A percentile compares a stretch with the other conserved stretches of the same genome.
These are phyloP conservation scores for Anser brachyrhynchus DNA, from an alignment of 2,113 vertebrate species.

Conservation along the genomic window DNA sequence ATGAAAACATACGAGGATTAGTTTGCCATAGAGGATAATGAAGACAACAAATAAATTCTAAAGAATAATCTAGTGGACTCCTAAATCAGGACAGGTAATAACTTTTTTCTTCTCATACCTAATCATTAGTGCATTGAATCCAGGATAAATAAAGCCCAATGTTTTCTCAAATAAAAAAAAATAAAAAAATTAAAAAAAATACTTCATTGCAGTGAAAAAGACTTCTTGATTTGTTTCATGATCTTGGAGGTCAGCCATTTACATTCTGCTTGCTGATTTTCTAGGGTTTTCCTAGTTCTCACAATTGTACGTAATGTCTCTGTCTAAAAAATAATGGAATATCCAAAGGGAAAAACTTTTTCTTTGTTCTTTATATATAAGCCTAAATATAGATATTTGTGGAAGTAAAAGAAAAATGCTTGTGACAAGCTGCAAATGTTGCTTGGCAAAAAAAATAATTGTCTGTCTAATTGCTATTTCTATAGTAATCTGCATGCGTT, in stretches of 20 bases:
- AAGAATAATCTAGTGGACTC: neutral
- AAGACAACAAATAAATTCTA: neutral
- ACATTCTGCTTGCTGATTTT: neutral
- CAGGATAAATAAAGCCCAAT: neutral
- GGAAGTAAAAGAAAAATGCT: neutral
- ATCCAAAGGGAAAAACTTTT: neutral
- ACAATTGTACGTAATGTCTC: neutral
- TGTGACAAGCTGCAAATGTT: neutral
- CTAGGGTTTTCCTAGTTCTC: conserved; percentile 19
- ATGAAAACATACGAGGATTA: neutral
- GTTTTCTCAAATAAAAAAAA: neutral
- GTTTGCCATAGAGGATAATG: neutral
- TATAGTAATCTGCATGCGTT: neutral
- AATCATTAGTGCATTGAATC: neutral
- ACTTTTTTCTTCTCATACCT: neutral
- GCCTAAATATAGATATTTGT: neutral
- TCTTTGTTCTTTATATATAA: neutral
- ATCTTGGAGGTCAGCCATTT: conserved; percentile 21
- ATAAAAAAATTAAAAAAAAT: neutral
- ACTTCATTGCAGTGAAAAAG: neutral
- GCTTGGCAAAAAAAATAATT: neutral
- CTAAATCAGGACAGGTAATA: neutral
- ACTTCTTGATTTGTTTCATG: neutral
- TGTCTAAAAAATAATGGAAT: conserved; percentile 38
- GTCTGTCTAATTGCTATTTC: neutral